Evolutionary conservation across 2,888 invertebrate species (phyloP), one percentile per base, ranked within the genome.

Genomic region (Zele albiditarsus): DNA sequence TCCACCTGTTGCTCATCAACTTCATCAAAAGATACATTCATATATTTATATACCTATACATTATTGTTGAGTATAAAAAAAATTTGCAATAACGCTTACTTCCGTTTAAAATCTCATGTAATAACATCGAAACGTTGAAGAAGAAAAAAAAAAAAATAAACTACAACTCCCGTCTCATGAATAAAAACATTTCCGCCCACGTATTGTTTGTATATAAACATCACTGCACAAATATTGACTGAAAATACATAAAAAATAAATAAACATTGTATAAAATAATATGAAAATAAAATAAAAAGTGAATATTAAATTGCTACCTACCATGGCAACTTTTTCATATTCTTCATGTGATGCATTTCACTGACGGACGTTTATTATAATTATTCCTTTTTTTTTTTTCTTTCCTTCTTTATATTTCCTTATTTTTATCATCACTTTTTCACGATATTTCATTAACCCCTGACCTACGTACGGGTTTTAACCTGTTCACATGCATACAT

Each of bases 381-480:
- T 77, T 42, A 72, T 57, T n/a, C n/a, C 67, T 84, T 84, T 84
- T 85, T 87, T 87, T 87, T 83, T 85, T 86, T 87, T 83, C 82
- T 84, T 28, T 53, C 14, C 49, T 46, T 25, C 46, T 46, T n/a
- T 16, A 46, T 46, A 46, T 46, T 46, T 46, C n/a, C n/a, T 46
- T 14, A 46, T 46, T 33, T 46, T 42, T 12, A 33, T 20, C 27
- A 31, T 33, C n/a, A 42, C 28, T 62, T 62, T 85, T 83, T 83
- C 82, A 77, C 80, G 82, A 84, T 83, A 84, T 88, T 88, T 88
- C 87, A 87, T 88, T 88, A 88, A 88, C 88, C 88, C 84, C 77
- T 83, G 85, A 87, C 87, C 85, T 82, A 77, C 73, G 66, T 58
- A 77, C 75, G 77, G 73, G 73, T 74, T 76, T 74, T 78, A 74